These are phyloP conservation scores for Bacillus rossius DNA, from an alignment of 1,140 invertebrate genomes.

Conservation along the genomic window DNA sequence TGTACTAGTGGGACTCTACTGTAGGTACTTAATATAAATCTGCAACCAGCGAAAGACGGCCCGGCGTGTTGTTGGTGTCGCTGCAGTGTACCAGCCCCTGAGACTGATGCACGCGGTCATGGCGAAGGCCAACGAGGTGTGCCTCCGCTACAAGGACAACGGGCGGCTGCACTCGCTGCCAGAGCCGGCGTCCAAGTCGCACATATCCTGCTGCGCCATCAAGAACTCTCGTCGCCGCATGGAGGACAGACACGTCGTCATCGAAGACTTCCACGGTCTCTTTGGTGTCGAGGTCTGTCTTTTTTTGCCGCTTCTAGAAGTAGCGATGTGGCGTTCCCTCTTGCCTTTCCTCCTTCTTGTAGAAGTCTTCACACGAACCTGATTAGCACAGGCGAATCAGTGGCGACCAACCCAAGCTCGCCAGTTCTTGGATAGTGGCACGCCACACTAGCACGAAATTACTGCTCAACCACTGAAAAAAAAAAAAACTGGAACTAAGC, in stretches of 20 bases:
- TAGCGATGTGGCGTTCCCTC: background rate
- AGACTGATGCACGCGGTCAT: conserved; percentile 67
- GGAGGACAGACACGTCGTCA: conserved; percentile 80
- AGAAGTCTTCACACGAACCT: no score
- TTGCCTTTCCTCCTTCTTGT: no score
- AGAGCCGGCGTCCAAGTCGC: conserved; percentile 47
- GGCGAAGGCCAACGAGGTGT: conserved; percentile 61
- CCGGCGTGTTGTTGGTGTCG: background rate
- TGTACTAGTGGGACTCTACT: no score
- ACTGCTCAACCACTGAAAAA: no score
- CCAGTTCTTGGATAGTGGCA: no score
- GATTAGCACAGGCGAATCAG: no score
- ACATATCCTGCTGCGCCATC: conserved; percentile 55
- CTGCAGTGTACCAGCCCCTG: conserved; percentile 62
- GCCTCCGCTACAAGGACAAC: conserved; percentile 58
- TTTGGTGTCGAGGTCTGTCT: conserved; percentile 55
- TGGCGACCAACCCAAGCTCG: no score
- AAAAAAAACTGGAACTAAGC: no score
- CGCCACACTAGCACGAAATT: no score
- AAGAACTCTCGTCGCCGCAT: conserved; percentile 76
- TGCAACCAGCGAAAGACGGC: no score
- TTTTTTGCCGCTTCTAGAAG: background rate
- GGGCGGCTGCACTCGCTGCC: conserved; percentile 47
- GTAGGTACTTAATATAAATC: no score
- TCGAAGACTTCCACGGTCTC: conserved; percentile 62